Percentiles rank a stretch among this genome's conserved stretches.
Evolutionary conservation across 2,888 invertebrate genomes (phyloP).

Genomic region (Dynastes tityus): DNA sequence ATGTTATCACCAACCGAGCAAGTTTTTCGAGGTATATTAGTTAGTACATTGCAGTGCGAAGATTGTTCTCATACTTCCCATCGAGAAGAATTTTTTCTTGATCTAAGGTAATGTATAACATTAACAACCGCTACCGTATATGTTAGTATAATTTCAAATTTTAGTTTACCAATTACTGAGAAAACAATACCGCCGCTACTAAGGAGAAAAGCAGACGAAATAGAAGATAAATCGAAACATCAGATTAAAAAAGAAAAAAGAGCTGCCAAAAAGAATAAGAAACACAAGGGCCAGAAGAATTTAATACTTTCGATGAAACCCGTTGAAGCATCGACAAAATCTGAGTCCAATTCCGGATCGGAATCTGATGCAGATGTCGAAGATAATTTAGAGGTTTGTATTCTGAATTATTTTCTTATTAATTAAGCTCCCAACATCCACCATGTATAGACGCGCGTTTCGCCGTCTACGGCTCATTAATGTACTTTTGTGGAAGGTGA

Average conservation of each 20-base stretch:
- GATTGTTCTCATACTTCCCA: slow-evolving; percentile 91
- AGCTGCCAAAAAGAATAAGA: slow-evolving; percentile 74
- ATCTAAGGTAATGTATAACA: slow-evolving; percentile 73
- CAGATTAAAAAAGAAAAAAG: slow-evolving; percentile 79
- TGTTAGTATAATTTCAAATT: neutral
- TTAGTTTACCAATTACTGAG: slow-evolving; percentile 88
- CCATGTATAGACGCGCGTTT: no score
- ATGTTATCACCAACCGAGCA: slow-evolving; percentile 87
- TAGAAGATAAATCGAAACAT: slow-evolving; percentile 76
- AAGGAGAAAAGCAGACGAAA: slow-evolving; percentile 67
- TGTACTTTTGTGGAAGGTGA: no score
- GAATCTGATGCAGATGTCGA: slow-evolving; percentile 88
- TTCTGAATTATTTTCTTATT: neutral
- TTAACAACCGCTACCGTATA: slow-evolving; percentile 8
- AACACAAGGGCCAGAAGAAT: slow-evolving; percentile 68
- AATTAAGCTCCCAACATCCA: no score
- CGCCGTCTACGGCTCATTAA: no score
- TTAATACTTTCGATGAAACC: slow-evolving; percentile 39
- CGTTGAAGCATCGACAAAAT: slow-evolving; percentile 59
- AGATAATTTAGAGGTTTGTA: slow-evolving; percentile 78
- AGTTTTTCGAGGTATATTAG: slow-evolving; percentile 93
- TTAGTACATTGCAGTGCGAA: slow-evolving; percentile 91
- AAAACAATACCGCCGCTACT: slow-evolving; percentile 82
- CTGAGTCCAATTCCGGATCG: slow-evolving; percentile 75
- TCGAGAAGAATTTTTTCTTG: slow-evolving; percentile 93